Evolutionary conservation across 1,140 invertebrate species (phyloP).

Genomic region (Heliconius nattereri): DNA sequence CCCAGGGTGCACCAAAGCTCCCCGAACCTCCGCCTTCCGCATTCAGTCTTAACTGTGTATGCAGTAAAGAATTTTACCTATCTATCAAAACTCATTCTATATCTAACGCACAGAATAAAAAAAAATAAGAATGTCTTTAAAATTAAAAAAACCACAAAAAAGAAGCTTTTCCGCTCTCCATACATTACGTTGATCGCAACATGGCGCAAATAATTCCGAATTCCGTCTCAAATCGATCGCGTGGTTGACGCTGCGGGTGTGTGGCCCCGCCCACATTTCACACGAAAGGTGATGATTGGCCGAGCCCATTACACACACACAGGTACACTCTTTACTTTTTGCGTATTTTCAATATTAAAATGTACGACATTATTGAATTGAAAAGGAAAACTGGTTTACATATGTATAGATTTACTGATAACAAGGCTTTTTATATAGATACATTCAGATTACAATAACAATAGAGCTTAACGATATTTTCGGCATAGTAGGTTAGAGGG

Average conservation of each 20-base stretch:
- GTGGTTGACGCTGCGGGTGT: constrained; percentile 58
- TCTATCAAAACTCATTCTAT: too few species aligned
- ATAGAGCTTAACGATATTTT: too few species aligned
- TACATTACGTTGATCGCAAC: neutral
- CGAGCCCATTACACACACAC: constrained; percentile 47
- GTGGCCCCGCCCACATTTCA: constrained; percentile 68
- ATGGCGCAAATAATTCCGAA: constrained; percentile 6
- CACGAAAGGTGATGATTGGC: constrained; percentile 75
- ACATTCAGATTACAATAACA: too few species aligned
- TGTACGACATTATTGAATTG: neutral
- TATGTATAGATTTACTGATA: neutral
- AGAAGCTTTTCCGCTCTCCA: constrained; percentile 6
- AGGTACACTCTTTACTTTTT: constrained; percentile 12
- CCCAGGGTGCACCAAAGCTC: too few species aligned
- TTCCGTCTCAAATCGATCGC: constrained; percentile 55
- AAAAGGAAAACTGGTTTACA: neutral
- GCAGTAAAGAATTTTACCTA: too few species aligned
- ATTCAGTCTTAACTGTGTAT: too few species aligned
- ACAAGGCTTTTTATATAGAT: too few species aligned
- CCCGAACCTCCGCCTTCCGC: too few species aligned
- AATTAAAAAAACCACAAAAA: neutral
- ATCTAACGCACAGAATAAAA: too few species aligned
- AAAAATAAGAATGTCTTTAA: neutral
- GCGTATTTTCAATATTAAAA: constrained; percentile 11
- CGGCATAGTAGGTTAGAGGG: too few species aligned